Percentiles rank a stretch among this genome's conserved stretches.
Conservation (phyloP, 2,113 vertebrate genomes). For the Psittacara wagleri region DNA sequence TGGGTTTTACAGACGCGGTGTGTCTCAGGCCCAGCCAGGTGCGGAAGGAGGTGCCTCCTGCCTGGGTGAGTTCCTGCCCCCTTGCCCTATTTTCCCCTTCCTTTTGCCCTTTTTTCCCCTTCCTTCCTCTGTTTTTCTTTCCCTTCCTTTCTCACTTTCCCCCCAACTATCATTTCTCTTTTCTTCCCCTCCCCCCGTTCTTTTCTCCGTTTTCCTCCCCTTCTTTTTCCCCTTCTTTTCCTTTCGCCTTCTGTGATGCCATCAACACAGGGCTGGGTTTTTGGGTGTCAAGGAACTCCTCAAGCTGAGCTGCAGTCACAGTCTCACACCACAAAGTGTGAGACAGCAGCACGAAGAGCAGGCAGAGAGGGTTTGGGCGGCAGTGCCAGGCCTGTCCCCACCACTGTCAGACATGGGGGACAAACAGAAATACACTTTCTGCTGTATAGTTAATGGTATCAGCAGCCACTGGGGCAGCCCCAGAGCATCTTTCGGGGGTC, state of each 20-base stretch:
- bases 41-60: constrained; percentile 49
- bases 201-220: background rate
- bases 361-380: background rate
- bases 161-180: too few species aligned
- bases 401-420: fast-evolving
- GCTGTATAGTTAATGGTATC: background rate
- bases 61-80: constrained; percentile 65
- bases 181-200: too few species aligned
- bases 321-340: fast-evolving
- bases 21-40: background rate
- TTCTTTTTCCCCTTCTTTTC: background rate
- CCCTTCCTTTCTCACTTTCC: background rate
- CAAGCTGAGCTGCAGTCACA: background rate
- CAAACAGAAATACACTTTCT: background rate
- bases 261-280: fast-evolving
- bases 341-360: fast-evolving
- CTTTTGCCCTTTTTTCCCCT: background rate
- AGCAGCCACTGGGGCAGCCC: fast-evolving
- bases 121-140: background rate
- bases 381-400: background rate
- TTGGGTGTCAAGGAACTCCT: background rate
- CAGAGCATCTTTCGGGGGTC: background rate
- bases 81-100: too few species aligned
- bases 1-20: constrained; percentile 49
- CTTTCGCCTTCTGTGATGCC: background rate